These are phyloP conservation scores for Sula dactylatra DNA, from an alignment of 2,113 vertebrate genomes.

Conservation along the genomic window DNA sequence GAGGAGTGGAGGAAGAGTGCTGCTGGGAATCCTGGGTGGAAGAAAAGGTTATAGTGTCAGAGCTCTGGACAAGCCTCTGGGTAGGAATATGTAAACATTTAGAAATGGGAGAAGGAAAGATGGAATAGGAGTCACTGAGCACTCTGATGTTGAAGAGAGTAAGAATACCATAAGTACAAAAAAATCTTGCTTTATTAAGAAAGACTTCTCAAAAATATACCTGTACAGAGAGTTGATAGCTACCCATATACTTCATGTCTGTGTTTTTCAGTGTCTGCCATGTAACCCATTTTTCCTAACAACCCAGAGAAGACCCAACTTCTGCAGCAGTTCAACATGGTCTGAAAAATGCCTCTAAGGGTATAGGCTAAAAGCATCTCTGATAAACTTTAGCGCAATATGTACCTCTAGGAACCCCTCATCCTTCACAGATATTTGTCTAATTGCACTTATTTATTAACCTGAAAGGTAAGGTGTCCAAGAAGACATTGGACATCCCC, in stretches of 20 bases:
- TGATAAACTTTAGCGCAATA: background rate
- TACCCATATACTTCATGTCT: background rate
- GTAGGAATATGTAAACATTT: background rate
- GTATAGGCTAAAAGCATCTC: background rate
- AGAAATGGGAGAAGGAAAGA: background rate
- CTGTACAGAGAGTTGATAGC: background rate
- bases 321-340: background rate
- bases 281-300: background rate
- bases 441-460: slow-evolving; percentile 11
- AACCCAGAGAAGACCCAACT: background rate
- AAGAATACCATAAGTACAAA: background rate
- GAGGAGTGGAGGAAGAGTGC: background rate
- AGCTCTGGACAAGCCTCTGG: background rate
- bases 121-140: background rate
- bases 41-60: background rate
- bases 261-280: background rate
- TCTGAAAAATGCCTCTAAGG: background rate
- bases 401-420: background rate
- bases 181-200: background rate
- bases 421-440: background rate
- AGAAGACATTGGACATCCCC: background rate
- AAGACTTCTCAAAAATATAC: background rate
- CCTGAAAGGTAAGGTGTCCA: background rate
- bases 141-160: background rate
- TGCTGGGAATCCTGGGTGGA: background rate